Percentiles rank a stretch among this genome's conserved stretches.
phyloP scores from a whole-genome alignment of 2,888 invertebrate species.

The Synergus umbraculus region DNA sequence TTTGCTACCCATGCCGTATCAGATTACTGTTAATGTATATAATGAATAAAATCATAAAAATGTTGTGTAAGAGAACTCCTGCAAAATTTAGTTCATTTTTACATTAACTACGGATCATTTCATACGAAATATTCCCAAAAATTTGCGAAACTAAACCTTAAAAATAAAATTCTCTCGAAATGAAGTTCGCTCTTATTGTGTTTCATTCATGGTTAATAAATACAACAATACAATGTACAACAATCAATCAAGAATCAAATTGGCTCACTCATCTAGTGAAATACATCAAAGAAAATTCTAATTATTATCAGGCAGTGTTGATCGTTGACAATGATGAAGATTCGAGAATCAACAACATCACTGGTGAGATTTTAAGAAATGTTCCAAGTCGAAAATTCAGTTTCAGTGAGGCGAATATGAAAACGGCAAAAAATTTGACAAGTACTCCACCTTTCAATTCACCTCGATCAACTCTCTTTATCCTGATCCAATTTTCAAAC shows the following conservation, averaged over 20 bases:
- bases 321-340: neutral
- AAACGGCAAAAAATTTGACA: neutral
- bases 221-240: neutral
- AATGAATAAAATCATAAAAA: no score
- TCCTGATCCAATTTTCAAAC: neutral
- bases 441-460: neutral
- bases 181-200: neutral
- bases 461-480: neutral
- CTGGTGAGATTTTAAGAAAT: neutral
- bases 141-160: neutral
- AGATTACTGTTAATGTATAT: no score
- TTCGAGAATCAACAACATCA: neutral
- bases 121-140: neutral
- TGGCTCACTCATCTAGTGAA: neutral
- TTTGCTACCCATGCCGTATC: no score
- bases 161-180: neutral
- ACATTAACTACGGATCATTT: neutral
- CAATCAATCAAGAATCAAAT: accelerated
- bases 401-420: neutral
- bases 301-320: neutral
- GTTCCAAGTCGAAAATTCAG: neutral
- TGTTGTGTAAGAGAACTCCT: no score
- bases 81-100: neutral
- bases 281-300: neutral
- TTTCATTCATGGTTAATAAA: neutral